phyloP scores from a whole-genome alignment of 2,888 invertebrate genomes.

The Zygothrica quintamaculata region DNA sequence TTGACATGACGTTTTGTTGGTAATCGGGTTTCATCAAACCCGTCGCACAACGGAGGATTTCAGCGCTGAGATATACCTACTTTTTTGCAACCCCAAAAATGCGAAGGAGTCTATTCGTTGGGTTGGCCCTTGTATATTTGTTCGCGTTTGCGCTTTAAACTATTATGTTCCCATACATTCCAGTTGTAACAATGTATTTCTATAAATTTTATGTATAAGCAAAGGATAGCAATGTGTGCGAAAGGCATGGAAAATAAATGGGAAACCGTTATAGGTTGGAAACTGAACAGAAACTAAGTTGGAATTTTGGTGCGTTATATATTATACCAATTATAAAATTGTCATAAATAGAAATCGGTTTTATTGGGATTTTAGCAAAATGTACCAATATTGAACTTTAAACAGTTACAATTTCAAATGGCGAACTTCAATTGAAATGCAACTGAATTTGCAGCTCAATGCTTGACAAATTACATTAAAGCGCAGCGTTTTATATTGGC shows the following conservation, averaged over 20 bases:
- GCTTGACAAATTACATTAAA: conserved; percentile 20
- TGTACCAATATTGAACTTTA: too few relatives aligned
- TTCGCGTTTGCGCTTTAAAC: conserved; percentile 36
- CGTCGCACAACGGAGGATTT: too few relatives aligned
- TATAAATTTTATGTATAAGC: background rate
- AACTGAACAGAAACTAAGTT: conserved; percentile 4
- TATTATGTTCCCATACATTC: conserved; percentile 6
- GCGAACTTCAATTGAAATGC: background rate
- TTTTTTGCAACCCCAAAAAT: background rate
- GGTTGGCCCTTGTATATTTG: conserved; percentile 5
- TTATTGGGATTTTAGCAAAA: background rate
- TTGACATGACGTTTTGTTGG: too few relatives aligned
- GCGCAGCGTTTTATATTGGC: too few relatives aligned
- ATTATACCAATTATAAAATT: background rate
- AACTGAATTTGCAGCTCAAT: conserved; percentile 37
- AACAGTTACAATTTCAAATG: conserved; percentile 9
- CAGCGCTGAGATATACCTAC: too few relatives aligned
- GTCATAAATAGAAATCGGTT: too few relatives aligned
- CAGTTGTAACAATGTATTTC: conserved; percentile 3
- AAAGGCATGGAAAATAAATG: conserved; percentile 4
- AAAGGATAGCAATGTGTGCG: background rate
- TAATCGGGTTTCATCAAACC: too few relatives aligned
- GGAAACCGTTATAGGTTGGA: background rate
- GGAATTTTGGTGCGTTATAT: conserved; percentile 14
- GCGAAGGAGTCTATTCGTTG: conserved; percentile 4